Conservation (phyloP, 2,797 vertebrate genomes). For the Anisognathus igniventris region DNA sequence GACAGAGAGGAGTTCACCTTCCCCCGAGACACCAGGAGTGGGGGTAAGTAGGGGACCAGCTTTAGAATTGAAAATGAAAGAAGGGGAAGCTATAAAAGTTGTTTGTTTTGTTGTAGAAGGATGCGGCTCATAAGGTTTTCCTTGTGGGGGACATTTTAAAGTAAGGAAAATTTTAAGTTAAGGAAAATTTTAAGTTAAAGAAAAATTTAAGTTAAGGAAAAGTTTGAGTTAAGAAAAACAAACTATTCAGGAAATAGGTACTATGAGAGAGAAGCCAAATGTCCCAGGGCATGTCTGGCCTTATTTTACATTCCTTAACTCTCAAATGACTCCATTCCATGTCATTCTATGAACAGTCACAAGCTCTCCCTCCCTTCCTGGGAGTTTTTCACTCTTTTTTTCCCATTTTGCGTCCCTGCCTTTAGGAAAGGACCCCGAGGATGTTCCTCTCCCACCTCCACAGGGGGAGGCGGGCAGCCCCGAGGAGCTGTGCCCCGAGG, state of each 20-base stretch:
- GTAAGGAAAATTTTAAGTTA: background rate
- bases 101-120: fast-evolving
- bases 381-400: background rate
- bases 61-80: background rate
- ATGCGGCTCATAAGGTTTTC: background rate
- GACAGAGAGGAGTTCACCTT: slow-evolving; percentile 25
- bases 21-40: background rate
- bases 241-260: background rate
- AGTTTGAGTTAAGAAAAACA: background rate
- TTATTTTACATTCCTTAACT: background rate
- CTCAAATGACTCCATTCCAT: background rate
- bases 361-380: background rate
- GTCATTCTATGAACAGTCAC: fast-evolving
- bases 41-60: background rate
- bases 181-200: too few relatives aligned
- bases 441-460: background rate
- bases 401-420: background rate
- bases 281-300: background rate
- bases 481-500: slow-evolving; percentile 49
- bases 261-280: background rate
- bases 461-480: background rate
- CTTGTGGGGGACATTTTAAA: background rate
- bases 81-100: background rate
- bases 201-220: too few relatives aligned
- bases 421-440: background rate